Base-by-base conservation (phyloP, 37 sponge, comb jelly and placozoan species). In the Halisarca cf. caerulea region DNA sequence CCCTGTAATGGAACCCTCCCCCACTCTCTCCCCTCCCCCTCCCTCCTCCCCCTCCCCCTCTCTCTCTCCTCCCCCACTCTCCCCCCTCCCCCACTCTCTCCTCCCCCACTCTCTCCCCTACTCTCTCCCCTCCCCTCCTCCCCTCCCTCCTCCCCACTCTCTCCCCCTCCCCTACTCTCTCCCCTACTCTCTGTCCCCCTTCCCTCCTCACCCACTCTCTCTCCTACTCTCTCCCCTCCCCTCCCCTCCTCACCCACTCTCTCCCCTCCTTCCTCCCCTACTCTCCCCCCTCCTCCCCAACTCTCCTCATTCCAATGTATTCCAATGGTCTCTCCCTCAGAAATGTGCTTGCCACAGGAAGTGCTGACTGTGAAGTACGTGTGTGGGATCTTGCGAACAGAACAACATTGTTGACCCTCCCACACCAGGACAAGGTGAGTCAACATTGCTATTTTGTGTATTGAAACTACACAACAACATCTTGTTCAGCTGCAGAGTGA, bases 311-410 rank as follows among this genome's bases (percentile, higher is more conserved):
- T 47, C 51, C 9, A n/a, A n/a, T n/a, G n/a, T n/a, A n/a, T n/a
- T n/a, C n/a, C n/a, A n/a, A n/a, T n/a, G n/a, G n/a, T n/a, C n/a
- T 11, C 11, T 6, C 6, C 51, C 11, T 47, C 11, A 86, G 96
- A 74, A 92, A 83, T 40, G 42, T 96, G 17, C 80, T 99, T 11
- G 99, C 99, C 70, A 94, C 93, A 85, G 97, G 89, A 32, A 89
- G 94, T 87, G 97, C 99, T 66, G 99, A 99, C 75, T 51, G 78
- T 66, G 88, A 83, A 55, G 94, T 95, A 32, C 61, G 81, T 15
- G 79, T 99, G 53, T 99, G 99, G 99, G 97, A 99, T 72, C 59
- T 97, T 80, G 27, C 71, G 14, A 79, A 71, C 51, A 79, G 83
- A 28, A 87, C 83, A 38, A 70, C 80, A 78, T 59, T 90, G 15